Evolutionary conservation across 2,888 invertebrate species (phyloP).

Genomic region (Glaucopsyche alexis): DNA sequence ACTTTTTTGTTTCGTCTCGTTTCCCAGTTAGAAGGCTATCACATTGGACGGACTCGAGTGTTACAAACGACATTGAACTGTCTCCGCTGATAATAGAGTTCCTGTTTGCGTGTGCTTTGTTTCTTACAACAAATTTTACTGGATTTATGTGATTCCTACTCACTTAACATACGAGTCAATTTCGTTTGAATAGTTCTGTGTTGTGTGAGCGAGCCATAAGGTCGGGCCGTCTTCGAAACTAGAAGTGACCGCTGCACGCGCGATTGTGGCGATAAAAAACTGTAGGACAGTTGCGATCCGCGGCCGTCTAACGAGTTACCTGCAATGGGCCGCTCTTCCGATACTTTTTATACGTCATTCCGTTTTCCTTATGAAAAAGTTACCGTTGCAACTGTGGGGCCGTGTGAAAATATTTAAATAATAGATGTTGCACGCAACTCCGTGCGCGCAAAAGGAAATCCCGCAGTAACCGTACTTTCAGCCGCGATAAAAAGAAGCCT

Average conservation of each 20-base stretch:
- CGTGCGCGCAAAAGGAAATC: too few relatives aligned
- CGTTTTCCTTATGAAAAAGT: conserved; percentile 47
- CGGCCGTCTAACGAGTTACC: conserved; percentile 58
- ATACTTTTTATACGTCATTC: conserved; percentile 48
- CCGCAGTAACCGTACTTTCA: too few relatives aligned
- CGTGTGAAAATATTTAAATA: conserved; percentile 31
- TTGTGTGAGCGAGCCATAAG: conserved; percentile 36
- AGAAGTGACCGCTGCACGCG: conserved; percentile 71
- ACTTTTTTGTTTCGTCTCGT: conserved; percentile 73
- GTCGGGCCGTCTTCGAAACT: conserved; percentile 63
- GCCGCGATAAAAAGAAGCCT: too few relatives aligned
- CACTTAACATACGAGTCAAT: conserved; percentile 17
- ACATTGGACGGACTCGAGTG: not conserved
- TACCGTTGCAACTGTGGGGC: conserved; percentile 45
- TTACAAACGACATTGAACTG: not conserved
- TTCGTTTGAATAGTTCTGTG: not conserved
- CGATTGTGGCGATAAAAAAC: conserved; percentile 66
- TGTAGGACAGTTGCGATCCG: conserved; percentile 54
- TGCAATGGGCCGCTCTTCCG: conserved; percentile 39
- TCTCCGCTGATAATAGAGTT: not conserved
- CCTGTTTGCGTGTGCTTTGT: not conserved
- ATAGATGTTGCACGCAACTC: too few relatives aligned
- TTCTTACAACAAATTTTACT: not conserved
- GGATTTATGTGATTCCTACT: not conserved
- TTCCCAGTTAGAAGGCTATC: conserved; percentile 64